Evolutionary conservation across 92 coral and sea anemone genomes (phyloP).

Genomic region (Zoanthus gigantus): DNA sequence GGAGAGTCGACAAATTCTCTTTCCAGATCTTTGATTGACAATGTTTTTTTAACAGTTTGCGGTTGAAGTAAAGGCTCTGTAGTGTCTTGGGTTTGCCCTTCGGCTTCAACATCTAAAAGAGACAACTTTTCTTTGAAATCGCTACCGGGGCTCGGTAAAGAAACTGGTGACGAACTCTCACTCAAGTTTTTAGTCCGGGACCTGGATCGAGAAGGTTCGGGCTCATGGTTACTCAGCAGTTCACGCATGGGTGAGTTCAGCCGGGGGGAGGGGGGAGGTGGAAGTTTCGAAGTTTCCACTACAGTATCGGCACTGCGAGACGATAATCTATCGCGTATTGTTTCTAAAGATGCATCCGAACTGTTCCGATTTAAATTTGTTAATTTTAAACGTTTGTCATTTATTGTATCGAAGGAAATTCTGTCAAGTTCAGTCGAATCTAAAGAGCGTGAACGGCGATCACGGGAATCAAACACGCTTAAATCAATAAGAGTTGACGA

Average conservation of each 20-base stretch:
- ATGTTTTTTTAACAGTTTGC: constrained; percentile 60
- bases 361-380: constrained; percentile 48
- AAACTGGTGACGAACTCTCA: constrained; percentile 40
- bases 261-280: constrained; percentile 85
- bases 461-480: constrained; percentile 64
- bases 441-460: constrained; percentile 81
- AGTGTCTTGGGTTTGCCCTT: constrained; percentile 75
- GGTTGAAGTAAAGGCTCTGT: constrained; percentile 81
- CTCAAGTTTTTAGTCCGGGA: constrained; percentile 75
- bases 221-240: constrained; percentile 52
- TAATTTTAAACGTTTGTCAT: constrained; percentile 13
- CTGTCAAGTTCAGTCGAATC: constrained; percentile 74
- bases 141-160: constrained; percentile 55
- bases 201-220: constrained; percentile 54
- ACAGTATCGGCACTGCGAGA: constrained; percentile 63
- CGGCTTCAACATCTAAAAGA: constrained; percentile 79
- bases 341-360: constrained; percentile 45
- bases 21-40: constrained; percentile 77
- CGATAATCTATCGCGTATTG: constrained; percentile 55
- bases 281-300: constrained; percentile 50
- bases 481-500: constrained; percentile 68
- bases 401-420: constrained; percentile 35
- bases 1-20: constrained; percentile 54
- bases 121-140: constrained; percentile 67
- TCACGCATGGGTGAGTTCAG: constrained; percentile 67